phyloP scores from a whole-genome alignment of 1,140 invertebrate species.

The Physella acuta region DNA sequence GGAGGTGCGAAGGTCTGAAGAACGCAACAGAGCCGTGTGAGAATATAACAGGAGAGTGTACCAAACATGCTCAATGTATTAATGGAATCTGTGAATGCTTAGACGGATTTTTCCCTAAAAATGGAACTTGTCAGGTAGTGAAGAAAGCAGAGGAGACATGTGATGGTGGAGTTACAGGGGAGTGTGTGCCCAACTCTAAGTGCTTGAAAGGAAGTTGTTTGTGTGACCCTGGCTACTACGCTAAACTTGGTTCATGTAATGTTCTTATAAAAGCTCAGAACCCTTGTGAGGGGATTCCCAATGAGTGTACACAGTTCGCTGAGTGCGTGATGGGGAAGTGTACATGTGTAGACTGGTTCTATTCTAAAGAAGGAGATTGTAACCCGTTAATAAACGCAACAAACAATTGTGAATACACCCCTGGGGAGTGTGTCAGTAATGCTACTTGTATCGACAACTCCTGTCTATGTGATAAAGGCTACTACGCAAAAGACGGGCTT shows the following conservation, averaged over 20 bases:
- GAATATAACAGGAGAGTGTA: conserved; percentile 23
- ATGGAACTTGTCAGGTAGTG: conserved; percentile 12
- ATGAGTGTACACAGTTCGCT: conserved; percentile 23
- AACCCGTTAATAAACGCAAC: not conserved
- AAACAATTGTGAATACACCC: conserved; percentile 8
- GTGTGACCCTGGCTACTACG: conserved; percentile 24
- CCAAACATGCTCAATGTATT: conserved; percentile 10
- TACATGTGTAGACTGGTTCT: conserved; percentile 12
- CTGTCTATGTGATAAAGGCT: conserved; percentile 7
- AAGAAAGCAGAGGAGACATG: not conserved
- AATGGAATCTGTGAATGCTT: conserved; percentile 18
- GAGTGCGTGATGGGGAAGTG: conserved; percentile 6
- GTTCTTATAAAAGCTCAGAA: conserved; percentile 15
- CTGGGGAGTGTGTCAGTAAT: conserved; percentile 25
- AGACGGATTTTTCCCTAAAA: conserved; percentile 19
- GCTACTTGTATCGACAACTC: conserved; percentile 15
- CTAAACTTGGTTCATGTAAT: conserved; percentile 17
- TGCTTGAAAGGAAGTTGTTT: conserved; percentile 19
- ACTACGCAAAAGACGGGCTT: conserved; percentile 10
- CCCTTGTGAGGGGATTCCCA: conserved; percentile 7
- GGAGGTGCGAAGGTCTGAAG: conserved; percentile 6
- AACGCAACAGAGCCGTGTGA: conserved; percentile 13
- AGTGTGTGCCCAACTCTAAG: conserved; percentile 24
- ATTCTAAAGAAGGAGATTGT: conserved; percentile 16
- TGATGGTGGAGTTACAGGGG: conserved; percentile 1